phyloP scores from a whole-genome alignment of 2,888 invertebrate genomes.

The Noctuana brunneofusca region DNA sequence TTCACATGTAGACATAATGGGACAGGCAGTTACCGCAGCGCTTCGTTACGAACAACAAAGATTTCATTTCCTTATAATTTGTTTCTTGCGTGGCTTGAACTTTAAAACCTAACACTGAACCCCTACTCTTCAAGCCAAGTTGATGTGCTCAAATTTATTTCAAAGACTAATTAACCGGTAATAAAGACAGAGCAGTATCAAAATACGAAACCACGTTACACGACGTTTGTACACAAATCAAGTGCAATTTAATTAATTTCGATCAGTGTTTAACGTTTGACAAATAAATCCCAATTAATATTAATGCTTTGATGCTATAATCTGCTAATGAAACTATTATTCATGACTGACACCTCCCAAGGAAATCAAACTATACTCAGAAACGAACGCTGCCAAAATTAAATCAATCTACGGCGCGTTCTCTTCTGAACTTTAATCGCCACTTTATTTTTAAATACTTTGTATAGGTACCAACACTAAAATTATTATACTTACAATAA shows the following conservation, averaged over 20 bases:
- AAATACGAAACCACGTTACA: conserved; percentile 28
- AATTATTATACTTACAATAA: not conserved
- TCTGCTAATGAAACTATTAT: conserved; percentile 33
- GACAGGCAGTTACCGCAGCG: not conserved
- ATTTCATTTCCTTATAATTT: conserved; percentile 73
- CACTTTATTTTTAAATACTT: not conserved
- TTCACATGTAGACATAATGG: not conserved
- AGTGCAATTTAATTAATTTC: conserved; percentile 30
- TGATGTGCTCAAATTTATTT: conserved; percentile 57
- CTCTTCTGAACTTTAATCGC: conserved; percentile 19
- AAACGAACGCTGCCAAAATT: conserved; percentile 33
- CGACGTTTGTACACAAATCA: conserved; percentile 16
- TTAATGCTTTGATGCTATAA: conserved; percentile 35
- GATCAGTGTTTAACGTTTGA: conserved; percentile 32
- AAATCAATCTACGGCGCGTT: conserved; percentile 29
- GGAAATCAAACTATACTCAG: conserved; percentile 34
- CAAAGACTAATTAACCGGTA: conserved; percentile 52
- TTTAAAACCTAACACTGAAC: conserved; percentile 71
- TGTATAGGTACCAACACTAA: not conserved
- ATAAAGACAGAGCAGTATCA: conserved; percentile 33
- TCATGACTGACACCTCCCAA: conserved; percentile 31
- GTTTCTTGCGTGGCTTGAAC: conserved; percentile 67
- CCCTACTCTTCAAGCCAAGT: conserved; percentile 65
- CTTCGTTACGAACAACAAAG: conserved; percentile 40
- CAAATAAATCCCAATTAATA: conserved; percentile 34